These are phyloP conservation scores for Pelusios castaneus DNA, from an alignment of 2,113 vertebrate genomes.

Conservation along the genomic window DNA sequence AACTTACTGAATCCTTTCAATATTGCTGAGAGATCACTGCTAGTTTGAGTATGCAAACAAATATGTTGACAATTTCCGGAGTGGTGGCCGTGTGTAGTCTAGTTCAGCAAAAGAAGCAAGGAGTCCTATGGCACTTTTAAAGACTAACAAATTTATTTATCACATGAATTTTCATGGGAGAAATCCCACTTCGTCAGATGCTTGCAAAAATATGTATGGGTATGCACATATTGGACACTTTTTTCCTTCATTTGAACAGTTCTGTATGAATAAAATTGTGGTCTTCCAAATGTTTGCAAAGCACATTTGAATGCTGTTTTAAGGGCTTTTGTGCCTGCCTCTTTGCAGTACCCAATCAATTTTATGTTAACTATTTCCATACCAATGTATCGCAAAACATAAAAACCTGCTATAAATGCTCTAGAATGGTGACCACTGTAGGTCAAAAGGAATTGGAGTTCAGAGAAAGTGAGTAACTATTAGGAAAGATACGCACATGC, in stretches of 20 bases:
- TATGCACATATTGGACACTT: background rate
- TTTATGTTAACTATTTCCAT: constrained; percentile 1
- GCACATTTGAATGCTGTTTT: background rate
- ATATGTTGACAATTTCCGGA: too few species aligned
- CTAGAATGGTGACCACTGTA: background rate
- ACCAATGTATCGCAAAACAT: background rate
- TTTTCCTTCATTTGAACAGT: background rate
- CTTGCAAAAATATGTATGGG: background rate
- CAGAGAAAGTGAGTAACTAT: constrained; percentile 5
- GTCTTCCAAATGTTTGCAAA: background rate
- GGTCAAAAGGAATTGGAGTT: constrained; percentile 43
- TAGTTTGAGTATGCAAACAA: background rate
- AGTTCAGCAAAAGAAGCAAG: too few species aligned
- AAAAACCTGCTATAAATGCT: background rate
- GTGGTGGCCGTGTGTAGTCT: too few species aligned
- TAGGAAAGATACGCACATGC: background rate
- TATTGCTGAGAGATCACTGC: background rate
- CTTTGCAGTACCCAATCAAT: background rate
- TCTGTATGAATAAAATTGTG: background rate
- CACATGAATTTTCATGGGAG: too few species aligned
- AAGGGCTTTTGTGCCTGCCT: background rate
- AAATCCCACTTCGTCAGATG: too few species aligned
- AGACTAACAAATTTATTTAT: too few species aligned
- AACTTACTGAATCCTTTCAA: background rate
- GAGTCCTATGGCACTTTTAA: too few species aligned